Evolutionary conservation across 1,140 invertebrate genomes (phyloP).

Genomic region (Pseudomyrmex flavicornis): DNA sequence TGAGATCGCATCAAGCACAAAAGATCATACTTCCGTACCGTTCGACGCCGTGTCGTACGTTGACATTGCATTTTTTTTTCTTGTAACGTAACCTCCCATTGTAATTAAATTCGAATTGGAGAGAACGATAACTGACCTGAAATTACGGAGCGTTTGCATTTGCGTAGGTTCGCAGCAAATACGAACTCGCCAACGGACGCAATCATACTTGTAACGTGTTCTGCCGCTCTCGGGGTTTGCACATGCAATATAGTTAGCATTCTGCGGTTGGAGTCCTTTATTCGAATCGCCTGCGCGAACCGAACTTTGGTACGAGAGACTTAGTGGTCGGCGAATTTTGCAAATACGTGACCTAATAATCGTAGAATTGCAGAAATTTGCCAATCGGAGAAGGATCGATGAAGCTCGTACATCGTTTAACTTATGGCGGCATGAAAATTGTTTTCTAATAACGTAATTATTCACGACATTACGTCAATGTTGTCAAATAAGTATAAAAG

Average conservation of each 20-base stretch:
- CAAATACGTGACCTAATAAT: constrained; percentile 32
- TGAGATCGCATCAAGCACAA: too few species aligned
- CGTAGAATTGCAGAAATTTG: background rate
- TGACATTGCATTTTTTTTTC: constrained; percentile 40
- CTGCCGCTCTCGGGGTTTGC: constrained; percentile 73
- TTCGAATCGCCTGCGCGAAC: constrained; percentile 71
- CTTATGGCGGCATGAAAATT: background rate
- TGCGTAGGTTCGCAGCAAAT: constrained; percentile 77
- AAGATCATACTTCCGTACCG: constrained; percentile 14
- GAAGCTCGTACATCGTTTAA: background rate
- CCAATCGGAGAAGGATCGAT: background rate
- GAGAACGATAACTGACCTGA: constrained; percentile 81
- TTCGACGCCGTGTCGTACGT: constrained; percentile 12
- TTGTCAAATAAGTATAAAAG: background rate
- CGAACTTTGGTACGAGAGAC: constrained; percentile 61
- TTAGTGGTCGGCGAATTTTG: constrained; percentile 63
- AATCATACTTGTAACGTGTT: constrained; percentile 72
- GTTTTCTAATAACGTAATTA: constrained; percentile 5
- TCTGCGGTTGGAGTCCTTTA: constrained; percentile 74
- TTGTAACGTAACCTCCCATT: constrained; percentile 53
- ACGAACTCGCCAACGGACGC: constrained; percentile 69
- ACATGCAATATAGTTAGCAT: constrained; percentile 79
- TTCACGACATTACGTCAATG: background rate
- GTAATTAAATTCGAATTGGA: constrained; percentile 75
- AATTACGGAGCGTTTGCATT: constrained; percentile 80